These are phyloP conservation scores for Progne subis DNA, from an alignment of 2,113 vertebrate species.

Conservation along the genomic window DNA sequence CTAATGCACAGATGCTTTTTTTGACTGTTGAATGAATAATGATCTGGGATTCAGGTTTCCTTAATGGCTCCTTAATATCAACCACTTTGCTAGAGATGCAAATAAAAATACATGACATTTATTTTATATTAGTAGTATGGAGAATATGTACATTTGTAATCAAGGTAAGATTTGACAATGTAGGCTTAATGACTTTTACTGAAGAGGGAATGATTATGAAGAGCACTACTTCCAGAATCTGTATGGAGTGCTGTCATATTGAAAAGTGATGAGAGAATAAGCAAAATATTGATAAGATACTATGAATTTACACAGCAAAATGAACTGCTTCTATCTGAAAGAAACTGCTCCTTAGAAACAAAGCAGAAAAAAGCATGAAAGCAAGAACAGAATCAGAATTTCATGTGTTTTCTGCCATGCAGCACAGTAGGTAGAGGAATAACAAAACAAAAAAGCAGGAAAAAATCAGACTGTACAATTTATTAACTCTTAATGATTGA, in stretches of 20 bases:
- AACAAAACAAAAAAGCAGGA: neutral
- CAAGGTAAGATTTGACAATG: slow-evolving; percentile 69
- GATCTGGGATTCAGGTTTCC: slow-evolving; percentile 69
- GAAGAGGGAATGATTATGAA: slow-evolving; percentile 60
- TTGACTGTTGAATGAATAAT: slow-evolving; percentile 75
- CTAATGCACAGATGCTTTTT: slow-evolving; percentile 66
- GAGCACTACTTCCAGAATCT: slow-evolving; percentile 27
- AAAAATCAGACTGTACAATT: neutral
- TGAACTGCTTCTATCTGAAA: neutral
- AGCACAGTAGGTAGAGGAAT: neutral
- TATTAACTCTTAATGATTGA: neutral
- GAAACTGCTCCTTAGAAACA: neutral
- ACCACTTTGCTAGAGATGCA: slow-evolving; percentile 59
- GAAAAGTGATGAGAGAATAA: slow-evolving; percentile 17
- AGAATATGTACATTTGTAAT: slow-evolving; percentile 69
- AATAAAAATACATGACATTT: slow-evolving; percentile 68
- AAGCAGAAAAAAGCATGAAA: neutral
- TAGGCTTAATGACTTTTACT: slow-evolving; percentile 51
- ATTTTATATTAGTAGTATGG: slow-evolving; percentile 65
- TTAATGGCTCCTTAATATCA: slow-evolving; percentile 77
- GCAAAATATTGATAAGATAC: neutral
- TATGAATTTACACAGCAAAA: slow-evolving; percentile 23
- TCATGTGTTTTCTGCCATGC: neutral
- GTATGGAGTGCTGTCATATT: slow-evolving; percentile 1
- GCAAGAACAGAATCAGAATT: neutral